Conservation (phyloP, 2,797 vertebrate genomes). For the Lepidocolaptes lacrymiger region DNA sequence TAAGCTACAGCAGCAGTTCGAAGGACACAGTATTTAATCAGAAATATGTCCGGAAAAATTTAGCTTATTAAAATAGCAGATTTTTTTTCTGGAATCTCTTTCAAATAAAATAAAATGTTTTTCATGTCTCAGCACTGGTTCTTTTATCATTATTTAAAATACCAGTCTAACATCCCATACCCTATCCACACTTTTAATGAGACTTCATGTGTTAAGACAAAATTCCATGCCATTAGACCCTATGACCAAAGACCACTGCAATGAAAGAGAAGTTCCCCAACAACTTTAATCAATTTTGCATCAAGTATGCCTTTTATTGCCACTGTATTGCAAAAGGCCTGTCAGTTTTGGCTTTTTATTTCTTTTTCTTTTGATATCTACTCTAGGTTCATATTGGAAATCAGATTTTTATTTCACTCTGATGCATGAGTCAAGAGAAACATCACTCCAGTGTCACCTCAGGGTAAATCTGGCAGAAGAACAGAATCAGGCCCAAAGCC, state of each 20-base stretch:
- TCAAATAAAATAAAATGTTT: not conserved
- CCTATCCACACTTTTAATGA: not conserved
- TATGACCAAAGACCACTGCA: not conserved
- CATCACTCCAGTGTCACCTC: not conserved
- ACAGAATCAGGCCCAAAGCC: not conserved
- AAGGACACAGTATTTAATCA: not conserved
- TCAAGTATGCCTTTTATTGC: not conserved
- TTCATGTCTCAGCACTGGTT: not conserved
- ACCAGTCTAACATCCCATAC: not conserved
- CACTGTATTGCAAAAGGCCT: not conserved
- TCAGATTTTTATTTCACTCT: not conserved
- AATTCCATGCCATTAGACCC: not conserved
- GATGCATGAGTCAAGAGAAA: not conserved
- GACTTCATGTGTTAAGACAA: not conserved
- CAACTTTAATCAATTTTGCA: not conserved
- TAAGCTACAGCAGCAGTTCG: not conserved
- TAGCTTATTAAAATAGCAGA: not conserved
- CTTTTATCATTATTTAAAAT: not conserved
- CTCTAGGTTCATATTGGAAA: not conserved
- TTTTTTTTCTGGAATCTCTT: not conserved
- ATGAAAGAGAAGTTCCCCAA: not conserved
- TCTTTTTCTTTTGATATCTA: too few species aligned
- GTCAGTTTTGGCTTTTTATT: not conserved
- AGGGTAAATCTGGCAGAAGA: not conserved
- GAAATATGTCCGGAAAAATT: not conserved